These are phyloP conservation scores for Lepidothrix coronata DNA, from an alignment of 2,113 vertebrate genomes.

Conservation along the genomic window DNA sequence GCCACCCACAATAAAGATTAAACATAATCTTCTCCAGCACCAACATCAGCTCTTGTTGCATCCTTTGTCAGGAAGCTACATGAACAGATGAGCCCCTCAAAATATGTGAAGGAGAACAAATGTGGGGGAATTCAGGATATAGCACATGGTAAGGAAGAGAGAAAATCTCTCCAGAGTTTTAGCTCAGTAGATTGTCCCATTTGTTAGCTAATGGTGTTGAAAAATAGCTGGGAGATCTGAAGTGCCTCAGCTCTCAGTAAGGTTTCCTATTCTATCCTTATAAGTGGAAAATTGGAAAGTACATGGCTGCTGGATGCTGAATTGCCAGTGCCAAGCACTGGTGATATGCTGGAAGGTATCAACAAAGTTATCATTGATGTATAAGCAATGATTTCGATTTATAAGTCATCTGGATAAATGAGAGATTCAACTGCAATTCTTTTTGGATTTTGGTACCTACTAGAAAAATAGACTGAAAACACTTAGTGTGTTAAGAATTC, in stretches of 20 bases:
- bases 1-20: conserved; percentile 28
- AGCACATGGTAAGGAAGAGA: neutral
- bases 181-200: neutral
- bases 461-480: neutral
- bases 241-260: neutral
- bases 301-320: neutral
- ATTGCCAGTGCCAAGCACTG: neutral
- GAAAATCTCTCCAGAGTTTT: neutral
- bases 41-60: neutral
- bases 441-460: neutral
- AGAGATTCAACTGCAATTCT: neutral
- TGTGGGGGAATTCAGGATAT: neutral
- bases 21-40: conserved; percentile 26
- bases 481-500: neutral
- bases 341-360: neutral
- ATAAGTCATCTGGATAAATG: neutral
- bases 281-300: neutral
- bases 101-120: neutral
- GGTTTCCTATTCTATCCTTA: neutral
- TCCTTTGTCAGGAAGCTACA: neutral
- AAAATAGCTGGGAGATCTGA: neutral
- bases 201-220: neutral
- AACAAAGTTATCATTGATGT: neutral
- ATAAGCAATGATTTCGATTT: neutral
- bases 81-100: neutral